Evolutionary conservation across 2,888 invertebrate genomes (phyloP).

Genomic region (Patella depressa): DNA sequence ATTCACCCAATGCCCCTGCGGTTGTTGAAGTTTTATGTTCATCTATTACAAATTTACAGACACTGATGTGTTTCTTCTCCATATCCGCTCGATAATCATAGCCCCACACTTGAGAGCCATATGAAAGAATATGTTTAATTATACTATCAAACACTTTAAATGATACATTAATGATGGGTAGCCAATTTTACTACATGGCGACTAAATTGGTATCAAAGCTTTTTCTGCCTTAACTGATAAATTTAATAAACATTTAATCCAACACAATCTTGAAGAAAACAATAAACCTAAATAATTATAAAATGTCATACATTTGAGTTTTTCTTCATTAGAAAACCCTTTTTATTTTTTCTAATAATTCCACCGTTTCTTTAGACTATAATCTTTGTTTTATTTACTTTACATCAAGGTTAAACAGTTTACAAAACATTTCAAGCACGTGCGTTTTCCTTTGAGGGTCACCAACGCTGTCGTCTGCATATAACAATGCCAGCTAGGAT

Average conservation of each 20-base stretch:
- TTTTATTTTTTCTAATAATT: background rate
- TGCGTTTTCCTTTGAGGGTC: background rate
- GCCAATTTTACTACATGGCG: background rate
- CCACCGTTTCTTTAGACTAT: background rate
- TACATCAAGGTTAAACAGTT: background rate
- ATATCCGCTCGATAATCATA: background rate
- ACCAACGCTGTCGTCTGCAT: background rate
- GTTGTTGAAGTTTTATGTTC: background rate
- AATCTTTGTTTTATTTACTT: background rate
- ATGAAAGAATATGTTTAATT: background rate
- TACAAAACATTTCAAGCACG: background rate
- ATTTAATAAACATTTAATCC: background rate
- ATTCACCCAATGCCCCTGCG: background rate
- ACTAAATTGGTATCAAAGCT: background rate
- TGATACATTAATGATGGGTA: background rate
- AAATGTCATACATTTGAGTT: background rate
- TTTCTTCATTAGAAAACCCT: background rate
- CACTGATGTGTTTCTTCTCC: background rate
- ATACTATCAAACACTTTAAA: background rate
- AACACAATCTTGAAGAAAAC: background rate
- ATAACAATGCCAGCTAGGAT: no score
- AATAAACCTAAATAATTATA: background rate
- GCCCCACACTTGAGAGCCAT: background rate
- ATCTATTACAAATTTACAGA: conserved; percentile 2
- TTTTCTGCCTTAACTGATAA: background rate